A percentile compares a stretch with the other conserved stretches of the same genome.
phyloP scores from a whole-genome alignment of 2,113 vertebrate genomes.

The Brachyistius frenatus region DNA sequence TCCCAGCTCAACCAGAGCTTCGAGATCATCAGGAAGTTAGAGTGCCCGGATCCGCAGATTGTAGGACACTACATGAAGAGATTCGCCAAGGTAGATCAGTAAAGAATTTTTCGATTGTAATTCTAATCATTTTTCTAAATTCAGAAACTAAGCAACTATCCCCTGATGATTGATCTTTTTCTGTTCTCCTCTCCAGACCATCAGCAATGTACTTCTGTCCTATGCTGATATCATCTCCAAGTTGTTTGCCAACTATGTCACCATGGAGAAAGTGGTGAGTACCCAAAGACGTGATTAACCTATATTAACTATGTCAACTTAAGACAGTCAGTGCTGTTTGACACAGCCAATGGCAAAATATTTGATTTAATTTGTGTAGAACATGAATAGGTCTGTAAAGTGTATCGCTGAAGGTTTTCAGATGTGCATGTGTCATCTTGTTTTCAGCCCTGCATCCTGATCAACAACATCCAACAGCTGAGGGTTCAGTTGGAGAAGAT shows the following conservation, averaged over 20 bases:
- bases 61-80: conserved; percentile 98
- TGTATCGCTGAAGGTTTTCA: not conserved
- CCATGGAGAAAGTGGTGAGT: conserved; percentile 95
- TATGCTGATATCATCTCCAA: conserved; percentile 96
- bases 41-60: conserved; percentile 97
- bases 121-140: not conserved
- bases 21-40: conserved; percentile 98
- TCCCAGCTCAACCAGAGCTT: conserved; percentile 99
- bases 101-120: not conserved
- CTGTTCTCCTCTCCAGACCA: conserved; percentile 86
- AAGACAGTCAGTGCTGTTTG: not conserved
- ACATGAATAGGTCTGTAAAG: not conserved
- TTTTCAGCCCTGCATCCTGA: conserved; percentile 92
- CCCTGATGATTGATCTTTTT: not conserved
- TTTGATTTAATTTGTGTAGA: not conserved
- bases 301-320: not conserved
- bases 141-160: not conserved
- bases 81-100: conserved; percentile 93
- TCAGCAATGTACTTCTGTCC: conserved; percentile 97
- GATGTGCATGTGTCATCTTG: not conserved
- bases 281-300: not conserved
- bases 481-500: conserved; percentile 98
- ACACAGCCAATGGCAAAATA: not conserved
- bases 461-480: conserved; percentile 98
- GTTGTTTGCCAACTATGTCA: conserved; percentile 94